phyloP scores from a whole-genome alignment of 2,888 invertebrate genomes.

The Aleiodes alternator region DNA sequence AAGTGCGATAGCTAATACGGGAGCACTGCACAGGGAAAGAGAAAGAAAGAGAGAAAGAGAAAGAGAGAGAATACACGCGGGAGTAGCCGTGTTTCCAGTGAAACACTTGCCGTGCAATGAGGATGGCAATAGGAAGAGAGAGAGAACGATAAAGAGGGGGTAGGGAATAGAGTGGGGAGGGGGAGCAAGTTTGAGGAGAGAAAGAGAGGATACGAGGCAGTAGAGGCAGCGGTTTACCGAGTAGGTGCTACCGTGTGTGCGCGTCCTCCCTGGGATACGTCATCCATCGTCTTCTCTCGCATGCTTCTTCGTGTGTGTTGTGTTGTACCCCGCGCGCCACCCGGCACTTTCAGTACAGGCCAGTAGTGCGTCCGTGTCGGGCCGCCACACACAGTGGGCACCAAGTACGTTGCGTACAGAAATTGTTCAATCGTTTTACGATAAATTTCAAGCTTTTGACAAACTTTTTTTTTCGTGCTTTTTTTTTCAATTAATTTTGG shows the following conservation, averaged over 20 bases:
- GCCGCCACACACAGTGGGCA: conserved; percentile 49
- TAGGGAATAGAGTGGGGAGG: conserved; percentile 26
- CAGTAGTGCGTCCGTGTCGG: conserved; percentile 54
- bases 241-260: conserved; percentile 29
- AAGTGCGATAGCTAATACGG: conserved; percentile 60
- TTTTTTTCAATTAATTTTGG: too few relatives aligned
- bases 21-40: conserved; percentile 39
- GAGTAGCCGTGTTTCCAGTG: not conserved
- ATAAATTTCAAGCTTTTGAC: not conserved
- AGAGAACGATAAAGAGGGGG: conserved; percentile 14
- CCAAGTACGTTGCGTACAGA: too few relatives aligned
- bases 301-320: not conserved
- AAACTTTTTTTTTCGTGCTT: too few relatives aligned
- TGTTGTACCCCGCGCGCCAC: conserved; percentile 9
- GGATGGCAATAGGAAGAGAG: conserved; percentile 24
- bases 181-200: conserved; percentile 40
- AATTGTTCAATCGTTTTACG: not conserved
- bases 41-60: conserved; percentile 7
- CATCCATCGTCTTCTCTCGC: conserved; percentile 18
- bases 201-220: conserved; percentile 13
- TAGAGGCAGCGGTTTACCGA: conserved; percentile 34
- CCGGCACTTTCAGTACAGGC: conserved; percentile 31
- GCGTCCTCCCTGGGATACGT: conserved; percentile 33
- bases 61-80: conserved; percentile 30
- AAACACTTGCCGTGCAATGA: conserved; percentile 1